Conservation (phyloP, 2,888 invertebrate species). For the Sisyra terminalis region DNA sequence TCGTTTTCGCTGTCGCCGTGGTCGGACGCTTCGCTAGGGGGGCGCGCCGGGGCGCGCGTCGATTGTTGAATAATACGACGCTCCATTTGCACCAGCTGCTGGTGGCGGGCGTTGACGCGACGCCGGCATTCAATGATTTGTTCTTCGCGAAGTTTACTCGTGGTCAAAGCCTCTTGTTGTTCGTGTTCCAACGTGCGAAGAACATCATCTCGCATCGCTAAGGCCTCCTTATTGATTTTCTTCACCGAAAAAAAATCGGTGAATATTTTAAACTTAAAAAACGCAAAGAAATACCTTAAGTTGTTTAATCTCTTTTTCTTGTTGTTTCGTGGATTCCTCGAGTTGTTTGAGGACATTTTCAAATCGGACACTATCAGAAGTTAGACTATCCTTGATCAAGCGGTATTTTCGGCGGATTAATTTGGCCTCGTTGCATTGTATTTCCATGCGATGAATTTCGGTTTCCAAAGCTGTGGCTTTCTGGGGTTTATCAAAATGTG, state of each 20-base stretch:
- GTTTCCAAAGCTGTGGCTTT: conserved; percentile 40
- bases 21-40: conserved; percentile 22
- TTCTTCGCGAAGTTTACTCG: conserved; percentile 45
- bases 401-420: conserved; percentile 62
- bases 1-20: conserved; percentile 30
- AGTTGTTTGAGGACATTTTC: conserved; percentile 53
- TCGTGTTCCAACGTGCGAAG: conserved; percentile 49
- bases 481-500: too few relatives aligned
- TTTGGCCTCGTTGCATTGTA: conserved; percentile 69
- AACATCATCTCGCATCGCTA: conserved; percentile 50
- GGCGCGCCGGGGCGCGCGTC: conserved; percentile 6
- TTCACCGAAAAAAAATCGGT: conserved; percentile 18
- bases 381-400: conserved; percentile 48
- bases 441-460: conserved; percentile 61
- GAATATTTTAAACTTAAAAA: neutral
- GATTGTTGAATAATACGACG: conserved; percentile 48
- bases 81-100: conserved; percentile 60
- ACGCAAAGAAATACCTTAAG: conserved; percentile 31
- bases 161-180: conserved; percentile 49
- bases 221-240: conserved; percentile 57
- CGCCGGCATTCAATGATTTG: conserved; percentile 47
- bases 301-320: conserved; percentile 56
- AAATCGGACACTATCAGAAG: conserved; percentile 55
- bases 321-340: conserved; percentile 47
- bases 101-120: conserved; percentile 50